A percentile compares a stretch with the other conserved stretches of the same genome.
phyloP scores from a whole-genome alignment of 1,140 invertebrate genomes.

The Archegozetes longisetosus region DNA sequence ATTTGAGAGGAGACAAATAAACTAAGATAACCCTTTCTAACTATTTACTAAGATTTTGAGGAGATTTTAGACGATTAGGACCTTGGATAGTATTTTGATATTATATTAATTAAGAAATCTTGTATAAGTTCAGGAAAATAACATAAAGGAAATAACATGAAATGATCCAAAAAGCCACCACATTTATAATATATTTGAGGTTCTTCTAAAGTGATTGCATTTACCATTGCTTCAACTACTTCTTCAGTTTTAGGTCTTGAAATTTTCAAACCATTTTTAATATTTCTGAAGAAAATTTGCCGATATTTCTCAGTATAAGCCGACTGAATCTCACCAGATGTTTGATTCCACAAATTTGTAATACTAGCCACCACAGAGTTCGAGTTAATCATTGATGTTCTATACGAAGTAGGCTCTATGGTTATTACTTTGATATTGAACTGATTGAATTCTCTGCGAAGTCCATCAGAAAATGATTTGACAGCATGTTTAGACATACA shows the following conservation, averaged over 20 bases:
- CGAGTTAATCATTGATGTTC: constrained; percentile 26
- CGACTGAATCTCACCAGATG: constrained; percentile 25
- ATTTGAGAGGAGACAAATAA: too few relatives aligned
- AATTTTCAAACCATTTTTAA: constrained; percentile 5
- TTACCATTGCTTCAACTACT: constrained; percentile 28
- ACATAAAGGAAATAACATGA: too few relatives aligned
- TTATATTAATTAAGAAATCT: too few relatives aligned
- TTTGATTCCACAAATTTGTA: constrained; percentile 23
- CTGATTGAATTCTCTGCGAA: constrained; percentile 34
- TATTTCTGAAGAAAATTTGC: constrained; percentile 23
- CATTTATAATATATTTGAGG: too few relatives aligned
- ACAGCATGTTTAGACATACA: constrained; percentile 36
- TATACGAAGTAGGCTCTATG: constrained; percentile 34
- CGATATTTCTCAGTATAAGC: constrained; percentile 29
- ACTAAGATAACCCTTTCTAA: too few relatives aligned
- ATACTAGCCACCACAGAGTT: not conserved
- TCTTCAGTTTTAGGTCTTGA: constrained; percentile 24
- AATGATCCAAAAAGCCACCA: too few relatives aligned
- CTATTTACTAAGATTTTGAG: too few relatives aligned
- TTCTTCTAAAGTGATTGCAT: too few relatives aligned
- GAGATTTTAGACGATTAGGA: too few relatives aligned
- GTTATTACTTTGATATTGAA: constrained; percentile 32
- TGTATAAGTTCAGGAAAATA: too few relatives aligned
- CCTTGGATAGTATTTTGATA: too few relatives aligned
- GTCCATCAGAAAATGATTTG: constrained; percentile 35